These are phyloP conservation scores for Ginglymostoma cirratum DNA, from an alignment of 2,113 vertebrate genomes.

Conservation along the genomic window DNA sequence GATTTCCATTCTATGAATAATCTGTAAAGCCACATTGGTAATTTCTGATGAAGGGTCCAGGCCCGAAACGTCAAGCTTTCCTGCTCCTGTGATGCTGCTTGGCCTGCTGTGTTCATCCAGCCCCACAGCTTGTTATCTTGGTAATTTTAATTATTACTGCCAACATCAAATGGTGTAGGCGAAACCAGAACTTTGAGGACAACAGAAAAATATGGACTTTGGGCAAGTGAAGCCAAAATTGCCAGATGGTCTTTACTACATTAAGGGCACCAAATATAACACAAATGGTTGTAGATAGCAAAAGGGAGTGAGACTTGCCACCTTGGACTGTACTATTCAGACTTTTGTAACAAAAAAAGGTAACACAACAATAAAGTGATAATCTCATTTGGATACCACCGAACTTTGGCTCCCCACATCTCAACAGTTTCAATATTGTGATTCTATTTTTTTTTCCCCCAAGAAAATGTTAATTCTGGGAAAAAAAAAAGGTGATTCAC, in stretches of 20 bases:
- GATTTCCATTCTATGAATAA: not conserved
- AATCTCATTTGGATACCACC: not conserved
- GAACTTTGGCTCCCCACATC: not conserved
- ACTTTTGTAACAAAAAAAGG: not conserved
- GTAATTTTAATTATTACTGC: not conserved
- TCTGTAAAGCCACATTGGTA: not conserved
- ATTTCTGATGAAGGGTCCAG: too few species aligned
- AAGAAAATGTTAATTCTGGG: not conserved
- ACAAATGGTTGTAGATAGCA: not conserved
- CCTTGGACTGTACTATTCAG: not conserved
- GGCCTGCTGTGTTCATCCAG: too few species aligned
- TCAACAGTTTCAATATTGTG: not conserved
- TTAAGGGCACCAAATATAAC: not conserved
- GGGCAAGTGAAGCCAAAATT: not conserved
- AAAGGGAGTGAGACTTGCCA: not conserved
- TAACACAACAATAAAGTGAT: not conserved
- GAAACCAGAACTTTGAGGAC: not conserved
- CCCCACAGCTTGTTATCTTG: too few species aligned
- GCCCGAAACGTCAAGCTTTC: too few species aligned
- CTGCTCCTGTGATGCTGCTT: too few species aligned
- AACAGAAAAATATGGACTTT: not conserved
- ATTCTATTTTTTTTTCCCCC: too few species aligned
- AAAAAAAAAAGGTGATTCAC: not conserved
- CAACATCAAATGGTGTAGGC: not conserved
- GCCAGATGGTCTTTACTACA: not conserved